Base-by-base conservation (phyloP, 2,113 vertebrate genomes). In the Corynorhinus townsendii region DNA sequence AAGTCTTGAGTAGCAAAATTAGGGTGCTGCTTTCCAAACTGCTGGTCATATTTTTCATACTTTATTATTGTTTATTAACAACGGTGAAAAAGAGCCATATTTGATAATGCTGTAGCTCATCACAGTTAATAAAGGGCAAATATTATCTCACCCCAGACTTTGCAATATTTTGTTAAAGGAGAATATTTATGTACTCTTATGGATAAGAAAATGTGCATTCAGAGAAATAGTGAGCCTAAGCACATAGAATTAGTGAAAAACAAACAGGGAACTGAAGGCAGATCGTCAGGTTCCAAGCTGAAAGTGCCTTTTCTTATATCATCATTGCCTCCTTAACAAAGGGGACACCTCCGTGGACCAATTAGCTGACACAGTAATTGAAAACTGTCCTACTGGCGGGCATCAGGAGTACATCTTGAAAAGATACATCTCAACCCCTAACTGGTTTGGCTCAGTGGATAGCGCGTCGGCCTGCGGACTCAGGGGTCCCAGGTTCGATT, bases 1-100 rank as follows among this genome's bases (percentile, higher is more conserved):
- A 90, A 93, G 86, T 30, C 54, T 92, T 89, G 86, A 62, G 82
- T 62, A 93, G 95, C 86, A 89, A 95, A 96, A 80, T 91, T 85
- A 96, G n/a, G 33, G 7, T 89, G 52, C 24, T 89, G 83, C 40
- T 93, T 92, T 43, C 73, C 66, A 81, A 86, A 79, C 88, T 92
- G 91, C 33, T 52, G 33, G 68, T 64, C 35, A 88, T 73, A 76
- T 94, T 73, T 86, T 47, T 95, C 20, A 15, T n/a, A 56, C 6
- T 72, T 80, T 82, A 71, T 86, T 88, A 59, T 86, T 64, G 9
- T 59, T 88, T 77, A 69, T 56, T 93, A 94, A 86, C 35, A 93
- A 79, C 69, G 76, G 26, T 56, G 1, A 87, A 83, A 83, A 83
- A 79, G 11, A 88, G 2, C 3, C 40, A 49, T 49, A 75, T 83